phyloP scores from a whole-genome alignment of 2,113 vertebrate species.

The Polypterus bichir region DNA sequence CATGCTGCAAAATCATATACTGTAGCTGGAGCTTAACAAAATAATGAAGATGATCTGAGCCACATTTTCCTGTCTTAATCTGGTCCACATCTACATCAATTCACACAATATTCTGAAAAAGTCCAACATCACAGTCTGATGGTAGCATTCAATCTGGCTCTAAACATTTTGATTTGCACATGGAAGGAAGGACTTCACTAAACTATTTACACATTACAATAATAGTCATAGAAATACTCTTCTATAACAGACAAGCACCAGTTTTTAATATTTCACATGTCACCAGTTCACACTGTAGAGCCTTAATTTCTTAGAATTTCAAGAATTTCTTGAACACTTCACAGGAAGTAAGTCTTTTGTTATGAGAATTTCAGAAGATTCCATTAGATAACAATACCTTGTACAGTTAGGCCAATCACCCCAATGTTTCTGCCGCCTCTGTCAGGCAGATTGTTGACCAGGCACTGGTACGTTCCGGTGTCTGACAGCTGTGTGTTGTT shows the following conservation, averaged over 20 bases:
- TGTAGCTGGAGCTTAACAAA: no score
- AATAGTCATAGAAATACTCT: neutral
- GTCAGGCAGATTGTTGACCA: conserved; percentile 96
- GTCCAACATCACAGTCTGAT: no score
- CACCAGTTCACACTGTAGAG: neutral
- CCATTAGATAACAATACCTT: conserved; percentile 54
- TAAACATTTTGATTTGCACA: no score
- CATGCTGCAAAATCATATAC: no score
- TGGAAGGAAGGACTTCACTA: no score
- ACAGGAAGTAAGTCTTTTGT: neutral
- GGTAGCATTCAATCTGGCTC: no score
- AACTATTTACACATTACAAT: no score
- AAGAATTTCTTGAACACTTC: neutral
- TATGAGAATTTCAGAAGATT: neutral
- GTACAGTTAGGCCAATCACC: conserved; percentile 86
- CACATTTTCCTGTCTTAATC: no score
- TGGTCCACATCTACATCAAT: no score
- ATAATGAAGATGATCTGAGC: no score
- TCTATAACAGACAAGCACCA: neutral
- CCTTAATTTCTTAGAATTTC: no score
- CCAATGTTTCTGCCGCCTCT: conserved; percentile 87
- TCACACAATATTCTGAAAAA: no score
- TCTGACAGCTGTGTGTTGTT: conserved; percentile 94
- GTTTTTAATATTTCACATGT: neutral
- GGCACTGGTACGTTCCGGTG: conserved; percentile 96